These are phyloP conservation scores for Phalera bucephala DNA, from an alignment of 2,888 invertebrate genomes.

Conservation along the genomic window DNA sequence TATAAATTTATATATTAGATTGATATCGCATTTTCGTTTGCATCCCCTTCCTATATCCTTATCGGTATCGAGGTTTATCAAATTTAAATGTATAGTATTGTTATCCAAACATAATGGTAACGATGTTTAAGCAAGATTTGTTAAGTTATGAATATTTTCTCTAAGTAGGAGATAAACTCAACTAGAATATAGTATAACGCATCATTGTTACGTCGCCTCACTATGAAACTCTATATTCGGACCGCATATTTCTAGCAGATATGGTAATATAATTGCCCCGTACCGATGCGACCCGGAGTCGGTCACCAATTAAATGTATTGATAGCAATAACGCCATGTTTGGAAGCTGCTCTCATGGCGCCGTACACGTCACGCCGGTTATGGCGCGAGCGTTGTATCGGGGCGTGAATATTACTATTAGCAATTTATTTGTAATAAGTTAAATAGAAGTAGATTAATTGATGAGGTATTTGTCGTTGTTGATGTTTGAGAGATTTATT, in stretches of 20 bases:
- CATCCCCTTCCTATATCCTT: no score
- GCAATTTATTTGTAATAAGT: background rate
- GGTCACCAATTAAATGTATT: conserved; percentile 56
- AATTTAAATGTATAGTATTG: no score
- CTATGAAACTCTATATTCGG: conserved; percentile 32
- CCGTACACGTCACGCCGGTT: conserved; percentile 39
- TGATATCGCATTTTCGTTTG: no score
- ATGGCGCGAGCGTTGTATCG: conserved; percentile 33
- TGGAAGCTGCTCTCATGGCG: conserved; percentile 26
- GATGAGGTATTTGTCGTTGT: background rate
- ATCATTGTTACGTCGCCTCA: conserved; percentile 20
- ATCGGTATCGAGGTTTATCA: no score
- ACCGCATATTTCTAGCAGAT: conserved; percentile 38
- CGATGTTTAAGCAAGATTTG: no score
- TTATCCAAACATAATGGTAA: no score
- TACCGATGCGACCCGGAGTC: conserved; percentile 31
- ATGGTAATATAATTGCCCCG: conserved; percentile 49
- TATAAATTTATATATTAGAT: no score
- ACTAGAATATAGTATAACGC: conserved; percentile 12
- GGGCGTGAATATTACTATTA: conserved; percentile 10
- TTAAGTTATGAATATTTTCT: no score
- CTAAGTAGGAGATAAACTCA: no score
- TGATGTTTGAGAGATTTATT: conserved; percentile 18
- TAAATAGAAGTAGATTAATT: background rate
- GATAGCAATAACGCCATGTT: conserved; percentile 54